Evolutionary conservation across 2,888 invertebrate genomes (phyloP).

Genomic region (Drosophila eohydei): DNA sequence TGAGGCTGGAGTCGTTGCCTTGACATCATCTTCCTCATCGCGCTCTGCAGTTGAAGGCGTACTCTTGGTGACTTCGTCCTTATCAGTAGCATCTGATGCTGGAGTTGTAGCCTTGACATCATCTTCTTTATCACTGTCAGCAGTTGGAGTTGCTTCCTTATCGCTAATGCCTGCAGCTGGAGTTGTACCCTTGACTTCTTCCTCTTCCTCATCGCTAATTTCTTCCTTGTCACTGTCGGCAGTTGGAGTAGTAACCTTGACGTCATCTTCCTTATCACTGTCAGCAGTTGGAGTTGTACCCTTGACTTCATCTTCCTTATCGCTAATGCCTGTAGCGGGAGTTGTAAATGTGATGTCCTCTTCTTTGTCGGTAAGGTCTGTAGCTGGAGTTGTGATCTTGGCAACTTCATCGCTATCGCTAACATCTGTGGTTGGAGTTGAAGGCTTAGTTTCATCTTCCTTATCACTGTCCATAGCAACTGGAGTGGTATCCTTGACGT

Average conservation of each 20-base stretch:
- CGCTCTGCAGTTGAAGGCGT: slow-evolving; percentile 2
- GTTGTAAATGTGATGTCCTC: slow-evolving; percentile 18
- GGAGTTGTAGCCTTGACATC: slow-evolving; percentile 13
- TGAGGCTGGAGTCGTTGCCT: slow-evolving; percentile 9
- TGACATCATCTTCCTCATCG: not conserved
- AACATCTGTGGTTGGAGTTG: slow-evolving; percentile 19
- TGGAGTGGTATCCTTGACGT: not conserved
- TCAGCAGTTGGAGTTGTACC: slow-evolving; percentile 16
- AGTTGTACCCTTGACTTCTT: slow-evolving; percentile 11
- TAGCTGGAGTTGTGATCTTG: not conserved
- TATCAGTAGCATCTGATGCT: slow-evolving; percentile 6
- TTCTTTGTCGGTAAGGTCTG: not conserved
- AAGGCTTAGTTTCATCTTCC: slow-evolving; percentile 1
- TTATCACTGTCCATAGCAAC: not conserved
- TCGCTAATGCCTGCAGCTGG: slow-evolving; percentile 9
- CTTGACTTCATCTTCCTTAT: slow-evolving; percentile 9
- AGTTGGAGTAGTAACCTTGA: slow-evolving; percentile 25
- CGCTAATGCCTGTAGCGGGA: slow-evolving; percentile 1
- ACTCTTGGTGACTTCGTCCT: not conserved
- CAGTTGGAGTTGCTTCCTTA: not conserved
- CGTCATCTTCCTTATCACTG: slow-evolving; percentile 5
- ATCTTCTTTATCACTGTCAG: slow-evolving; percentile 17
- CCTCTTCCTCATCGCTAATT: not conserved
- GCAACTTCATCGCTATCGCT: not conserved
- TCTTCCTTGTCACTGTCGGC: slow-evolving; percentile 19